Evolutionary conservation across 2,888 invertebrate genomes (phyloP).

Genomic region (Podabrus alpinus): DNA sequence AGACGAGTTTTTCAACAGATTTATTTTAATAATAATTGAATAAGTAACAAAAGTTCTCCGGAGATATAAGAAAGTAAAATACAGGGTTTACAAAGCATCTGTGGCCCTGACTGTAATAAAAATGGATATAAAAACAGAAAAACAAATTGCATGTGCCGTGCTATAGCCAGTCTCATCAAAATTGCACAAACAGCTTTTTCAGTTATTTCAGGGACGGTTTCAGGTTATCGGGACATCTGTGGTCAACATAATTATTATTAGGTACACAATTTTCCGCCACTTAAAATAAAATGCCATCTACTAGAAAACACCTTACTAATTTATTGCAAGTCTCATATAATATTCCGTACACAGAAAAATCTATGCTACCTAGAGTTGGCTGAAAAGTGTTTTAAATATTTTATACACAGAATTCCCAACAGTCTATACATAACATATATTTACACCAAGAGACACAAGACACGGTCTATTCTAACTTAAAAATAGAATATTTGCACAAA

Average conservation of each 20-base stretch:
- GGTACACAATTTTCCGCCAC: neutral
- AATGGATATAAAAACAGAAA: constrained; percentile 44
- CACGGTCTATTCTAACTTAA: neutral
- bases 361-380: neutral
- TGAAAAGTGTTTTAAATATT: neutral
- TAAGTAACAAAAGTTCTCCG: constrained; percentile 4
- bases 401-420: neutral
- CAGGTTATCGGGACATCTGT: neutral
- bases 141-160: constrained; percentile 42
- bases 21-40: constrained; percentile 18
- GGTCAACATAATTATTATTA: neutral
- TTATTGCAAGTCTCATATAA: too few species aligned
- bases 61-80: constrained; percentile 10
- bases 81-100: constrained; percentile 35
- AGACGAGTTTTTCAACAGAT: constrained; percentile 9
- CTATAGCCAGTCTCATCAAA: constrained; percentile 40
- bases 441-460: neutral
- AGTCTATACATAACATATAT: neutral
- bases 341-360: neutral
- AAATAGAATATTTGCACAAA: neutral
- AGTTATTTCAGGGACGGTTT: neutral
- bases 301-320: too few species aligned
- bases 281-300: neutral
- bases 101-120: constrained; percentile 44
- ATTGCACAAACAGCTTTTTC: constrained; percentile 21